These are phyloP conservation scores for Colostygia pectinataria DNA, from an alignment of 2,888 invertebrate species.

Conservation along the genomic window DNA sequence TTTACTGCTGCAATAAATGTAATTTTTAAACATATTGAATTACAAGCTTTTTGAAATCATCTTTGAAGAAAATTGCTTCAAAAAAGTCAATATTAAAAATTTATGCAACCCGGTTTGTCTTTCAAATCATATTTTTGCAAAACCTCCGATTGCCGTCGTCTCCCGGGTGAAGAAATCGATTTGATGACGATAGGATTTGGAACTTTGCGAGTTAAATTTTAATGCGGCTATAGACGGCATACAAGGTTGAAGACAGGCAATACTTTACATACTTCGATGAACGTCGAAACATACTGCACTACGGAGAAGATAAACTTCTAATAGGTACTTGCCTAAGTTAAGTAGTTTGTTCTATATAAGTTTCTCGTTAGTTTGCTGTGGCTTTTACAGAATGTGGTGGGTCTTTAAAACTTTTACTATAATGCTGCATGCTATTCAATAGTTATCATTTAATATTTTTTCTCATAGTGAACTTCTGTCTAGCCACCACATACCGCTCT, in stretches of 20 bases:
- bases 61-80: slow-evolving; percentile 43
- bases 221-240: slow-evolving; percentile 42
- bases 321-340: slow-evolving; percentile 13
- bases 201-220: slow-evolving; percentile 59
- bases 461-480: slow-evolving; percentile 34
- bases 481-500: slow-evolving; percentile 93
- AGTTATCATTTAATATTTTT: slow-evolving; percentile 23
- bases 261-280: slow-evolving; percentile 41
- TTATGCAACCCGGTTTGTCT: slow-evolving; percentile 39
- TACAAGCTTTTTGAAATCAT: slow-evolving; percentile 37
- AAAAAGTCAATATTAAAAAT: slow-evolving; percentile 49
- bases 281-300: slow-evolving; percentile 47
- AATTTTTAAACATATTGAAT: no score
- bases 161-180: slow-evolving; percentile 62
- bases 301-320: slow-evolving; percentile 32
- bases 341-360: slow-evolving; percentile 33
- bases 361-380: slow-evolving; percentile 29
- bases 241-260: slow-evolving; percentile 30
- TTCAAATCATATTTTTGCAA: slow-evolving; percentile 54
- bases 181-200: slow-evolving; percentile 48
- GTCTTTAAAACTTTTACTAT: slow-evolving; percentile 11
- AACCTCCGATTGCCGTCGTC: slow-evolving; percentile 46
- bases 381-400: slow-evolving; percentile 27
- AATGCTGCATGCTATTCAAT: slow-evolving; percentile 20
- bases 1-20: no score